These are phyloP conservation scores for Drosophila parabipectinata DNA, from an alignment of 1,140 invertebrate species.

Conservation along the genomic window DNA sequence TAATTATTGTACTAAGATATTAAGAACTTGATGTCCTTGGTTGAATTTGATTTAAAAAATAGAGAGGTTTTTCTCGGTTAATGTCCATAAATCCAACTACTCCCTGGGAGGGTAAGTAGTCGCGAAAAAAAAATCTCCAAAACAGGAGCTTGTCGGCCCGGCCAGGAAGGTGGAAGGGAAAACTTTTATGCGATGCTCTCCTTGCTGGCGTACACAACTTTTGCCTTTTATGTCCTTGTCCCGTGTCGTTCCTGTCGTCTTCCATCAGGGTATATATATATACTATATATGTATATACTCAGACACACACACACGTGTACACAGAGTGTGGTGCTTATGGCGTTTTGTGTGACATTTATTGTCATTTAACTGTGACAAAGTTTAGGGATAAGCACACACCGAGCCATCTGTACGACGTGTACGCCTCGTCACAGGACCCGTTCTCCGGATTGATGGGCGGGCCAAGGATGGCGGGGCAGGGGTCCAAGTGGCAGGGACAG, in stretches of 20 bases:
- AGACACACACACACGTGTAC: too few species aligned
- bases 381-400: conserved; percentile 72
- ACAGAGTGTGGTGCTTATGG: conserved; percentile 59
- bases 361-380: conserved; percentile 82
- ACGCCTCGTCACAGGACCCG: conserved; percentile 7
- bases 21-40: too few species aligned
- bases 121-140: conserved; percentile 11
- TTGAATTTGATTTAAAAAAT: too few species aligned
- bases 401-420: conserved; percentile 23
- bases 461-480: not conserved
- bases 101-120: conserved; percentile 18
- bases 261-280: conserved; percentile 52
- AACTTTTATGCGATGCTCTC: conserved; percentile 47
- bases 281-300: not conserved
- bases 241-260: conserved; percentile 43
- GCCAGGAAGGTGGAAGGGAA: conserved; percentile 40
- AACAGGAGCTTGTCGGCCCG: conserved; percentile 19
- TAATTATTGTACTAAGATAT: too few species aligned
- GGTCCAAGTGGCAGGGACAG: not conserved
- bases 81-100: not conserved
- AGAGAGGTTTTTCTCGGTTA: not conserved
- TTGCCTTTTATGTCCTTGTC: conserved; percentile 73
- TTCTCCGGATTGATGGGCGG: conserved; percentile 1
- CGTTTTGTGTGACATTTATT: conserved; percentile 82
- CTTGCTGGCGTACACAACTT: conserved; percentile 37